A percentile compares a stretch with the other conserved stretches of the same genome.
Evolutionary conservation across 2,113 vertebrate genomes (phyloP).

Genomic region (Theristicus caerulescens): DNA sequence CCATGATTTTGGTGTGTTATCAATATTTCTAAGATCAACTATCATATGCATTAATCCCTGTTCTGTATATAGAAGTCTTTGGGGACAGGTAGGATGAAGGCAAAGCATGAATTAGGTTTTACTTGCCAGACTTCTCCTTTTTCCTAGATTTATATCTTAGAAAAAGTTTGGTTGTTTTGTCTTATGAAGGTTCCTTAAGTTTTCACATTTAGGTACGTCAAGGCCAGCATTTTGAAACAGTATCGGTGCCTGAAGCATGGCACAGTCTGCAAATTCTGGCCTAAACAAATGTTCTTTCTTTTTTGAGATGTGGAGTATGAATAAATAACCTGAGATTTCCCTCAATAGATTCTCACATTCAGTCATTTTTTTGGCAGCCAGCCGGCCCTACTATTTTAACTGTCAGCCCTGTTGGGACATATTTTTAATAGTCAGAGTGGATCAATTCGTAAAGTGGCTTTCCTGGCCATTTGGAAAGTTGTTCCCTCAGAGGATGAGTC

Average conservation of each 20-base stretch:
- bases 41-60: background rate
- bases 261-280: background rate
- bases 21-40: background rate
- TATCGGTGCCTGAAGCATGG: background rate
- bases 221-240: background rate
- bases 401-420: background rate
- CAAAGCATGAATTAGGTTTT: background rate
- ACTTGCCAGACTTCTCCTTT: background rate
- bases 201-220: background rate
- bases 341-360: background rate
- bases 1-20: background rate
- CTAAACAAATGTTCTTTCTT: background rate
- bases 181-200: background rate
- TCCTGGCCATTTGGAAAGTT: background rate
- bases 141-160: background rate
- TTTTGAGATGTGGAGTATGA: background rate
- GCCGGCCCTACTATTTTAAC: background rate
- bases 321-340: conserved; percentile 15
- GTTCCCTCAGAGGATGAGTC: background rate
- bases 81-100: background rate
- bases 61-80: background rate
- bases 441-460: background rate
- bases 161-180: background rate
- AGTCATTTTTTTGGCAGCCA: background rate
- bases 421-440: background rate